Base-by-base conservation (phyloP, 2,888 invertebrate genomes). In the Eretmocerus hayati region DNA sequence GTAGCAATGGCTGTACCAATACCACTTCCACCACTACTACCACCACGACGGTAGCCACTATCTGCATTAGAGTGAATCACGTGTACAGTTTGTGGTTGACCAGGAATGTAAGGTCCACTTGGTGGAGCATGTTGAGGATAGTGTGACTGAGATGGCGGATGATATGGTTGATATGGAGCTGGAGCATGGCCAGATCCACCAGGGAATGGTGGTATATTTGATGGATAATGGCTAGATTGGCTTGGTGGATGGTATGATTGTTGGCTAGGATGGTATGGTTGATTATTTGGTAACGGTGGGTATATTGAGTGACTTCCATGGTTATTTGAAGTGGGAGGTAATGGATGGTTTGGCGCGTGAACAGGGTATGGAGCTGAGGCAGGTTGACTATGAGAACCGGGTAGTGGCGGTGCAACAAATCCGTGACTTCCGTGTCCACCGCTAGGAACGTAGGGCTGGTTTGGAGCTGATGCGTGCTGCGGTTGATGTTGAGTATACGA, bases 401-500 rank as follows among this genome's bases (percentile, higher is more conserved):
- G 41, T 15, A 41, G n/a, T n/a, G n/a, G n/a, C n/a, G n/a, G n/a
- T 22, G 13, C 36, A 20, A 18, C 33, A 22, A 11, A 13, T n/a
- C 5, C 13, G 22, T 19, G 16, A 9, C 21, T 15, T 11, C 21
- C 19, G 23, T 40, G 37, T 8, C 36, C 37, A 3, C 37, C 37
- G 18, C 35, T 35, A 6, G 46, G 40, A 3, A 16, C 9, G 41
- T 41, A 41, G 2, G 40, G 23, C 5, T 22, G 9, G 15, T 40
- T 20, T 13, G 30, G 30, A 39, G 31, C 33, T 52, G 53, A 23
- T 46, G 50, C 31, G 33, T 42, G 26, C 42, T 23, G 11, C 42
- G 44, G 41, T 41, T 42, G 16, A 64, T 63, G 40, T 55, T 59
- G 16, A 61, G 70, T 50, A n/a, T n/a, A n/a, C n/a, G n/a, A n/a